Evolutionary conservation across 2,888 invertebrate genomes (phyloP).

Genomic region (Noctua fimbriata): DNA sequence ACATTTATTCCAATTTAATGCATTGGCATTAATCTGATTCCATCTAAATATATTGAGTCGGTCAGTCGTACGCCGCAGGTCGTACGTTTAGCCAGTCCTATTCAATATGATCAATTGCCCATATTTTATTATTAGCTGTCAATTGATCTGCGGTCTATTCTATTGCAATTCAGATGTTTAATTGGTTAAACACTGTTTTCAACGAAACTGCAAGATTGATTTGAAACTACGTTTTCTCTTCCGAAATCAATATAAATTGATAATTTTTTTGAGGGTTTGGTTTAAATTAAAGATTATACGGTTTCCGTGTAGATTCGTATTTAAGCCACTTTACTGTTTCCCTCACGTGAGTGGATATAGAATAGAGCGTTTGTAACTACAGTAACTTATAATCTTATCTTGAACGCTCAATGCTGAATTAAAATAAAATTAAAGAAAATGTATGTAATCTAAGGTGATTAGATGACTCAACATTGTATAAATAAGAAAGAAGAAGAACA

Average conservation of each 20-base stretch:
- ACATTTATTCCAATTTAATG: conserved; percentile 41
- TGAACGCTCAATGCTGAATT: not conserved
- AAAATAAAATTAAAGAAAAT: not conserved
- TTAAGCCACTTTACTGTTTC: not conserved
- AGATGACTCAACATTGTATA: not conserved
- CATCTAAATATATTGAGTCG: conserved; percentile 54
- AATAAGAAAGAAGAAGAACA: conserved; percentile 11
- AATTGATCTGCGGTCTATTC: conserved; percentile 57
- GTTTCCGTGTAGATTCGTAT: not conserved
- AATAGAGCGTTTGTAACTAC: not conserved
- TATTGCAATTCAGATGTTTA: conserved; percentile 46
- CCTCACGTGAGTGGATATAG: not conserved
- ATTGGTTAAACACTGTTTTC: conserved; percentile 27
- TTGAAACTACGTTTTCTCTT: not conserved
- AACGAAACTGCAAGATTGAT: conserved; percentile 5
- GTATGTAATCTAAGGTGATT: not conserved
- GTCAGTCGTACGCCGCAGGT: conserved; percentile 56
- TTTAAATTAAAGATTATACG: not conserved
- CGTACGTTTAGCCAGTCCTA: conserved; percentile 42
- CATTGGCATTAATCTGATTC: conserved; percentile 38
- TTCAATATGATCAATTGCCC: conserved; percentile 40
- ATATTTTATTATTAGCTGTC: conserved; percentile 65
- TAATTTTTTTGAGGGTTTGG: not conserved
- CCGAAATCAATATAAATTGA: not conserved
- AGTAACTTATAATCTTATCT: not conserved